Conservation (phyloP, 2,888 invertebrate species). For the Steromphala cineraria region DNA sequence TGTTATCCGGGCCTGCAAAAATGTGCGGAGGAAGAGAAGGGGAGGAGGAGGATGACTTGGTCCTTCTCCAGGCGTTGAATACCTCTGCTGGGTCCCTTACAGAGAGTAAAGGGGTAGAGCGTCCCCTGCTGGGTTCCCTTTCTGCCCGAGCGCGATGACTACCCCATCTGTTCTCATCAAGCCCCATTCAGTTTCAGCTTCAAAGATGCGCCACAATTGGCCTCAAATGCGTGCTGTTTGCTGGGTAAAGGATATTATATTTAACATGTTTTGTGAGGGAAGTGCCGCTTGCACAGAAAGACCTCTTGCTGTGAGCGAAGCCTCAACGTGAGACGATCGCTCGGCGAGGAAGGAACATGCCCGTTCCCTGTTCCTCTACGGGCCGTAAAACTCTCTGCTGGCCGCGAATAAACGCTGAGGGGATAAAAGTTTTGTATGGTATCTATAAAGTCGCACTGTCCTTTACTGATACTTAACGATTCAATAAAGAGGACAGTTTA, state of each 20-base stretch:
- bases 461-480: constrained; percentile 12
- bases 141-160: background rate
- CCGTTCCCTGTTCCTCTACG: constrained; percentile 2
- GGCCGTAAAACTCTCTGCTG: constrained; percentile 18
- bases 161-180: constrained; percentile 24
- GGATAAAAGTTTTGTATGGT: constrained; percentile 5
- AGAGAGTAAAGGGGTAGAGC: constrained; percentile 4
- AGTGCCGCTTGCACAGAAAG: constrained; percentile 11
- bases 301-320: constrained; percentile 15
- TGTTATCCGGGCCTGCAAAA: background rate
- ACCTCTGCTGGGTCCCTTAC: constrained; percentile 2
- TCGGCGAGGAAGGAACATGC: background rate
- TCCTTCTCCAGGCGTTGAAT: constrained; percentile 9
- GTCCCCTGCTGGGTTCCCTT: constrained; percentile 9
- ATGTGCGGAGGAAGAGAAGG: background rate
- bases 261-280: constrained; percentile 42
- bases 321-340: constrained; percentile 2
- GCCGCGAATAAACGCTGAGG: background rate
- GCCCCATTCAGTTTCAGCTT: constrained; percentile 40
- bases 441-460: constrained; percentile 7
- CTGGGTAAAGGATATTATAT: constrained; percentile 53
- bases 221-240: constrained; percentile 41
- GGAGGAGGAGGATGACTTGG: background rate
- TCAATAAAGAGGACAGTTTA: constrained; percentile 17
- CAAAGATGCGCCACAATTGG: constrained; percentile 44